phyloP scores from a whole-genome alignment of 1,140 invertebrate species.

The Sitodiplosis mosellana region DNA sequence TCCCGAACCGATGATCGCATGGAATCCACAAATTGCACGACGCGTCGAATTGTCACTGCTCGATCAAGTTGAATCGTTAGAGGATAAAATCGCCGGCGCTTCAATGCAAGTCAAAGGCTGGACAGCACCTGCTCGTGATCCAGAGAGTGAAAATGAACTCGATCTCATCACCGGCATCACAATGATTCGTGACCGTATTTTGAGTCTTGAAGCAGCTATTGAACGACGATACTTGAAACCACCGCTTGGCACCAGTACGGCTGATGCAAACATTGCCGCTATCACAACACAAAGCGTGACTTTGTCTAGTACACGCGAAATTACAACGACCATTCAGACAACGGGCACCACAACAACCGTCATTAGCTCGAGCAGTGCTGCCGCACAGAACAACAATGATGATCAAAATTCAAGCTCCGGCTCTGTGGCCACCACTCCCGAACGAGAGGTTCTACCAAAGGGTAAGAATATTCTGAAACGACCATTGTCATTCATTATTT shows the following conservation, averaged over 20 bases:
- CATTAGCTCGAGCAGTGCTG: neutral
- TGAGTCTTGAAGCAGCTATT: constrained; percentile 72
- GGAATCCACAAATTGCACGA: constrained; percentile 52
- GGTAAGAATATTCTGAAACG: too few species aligned
- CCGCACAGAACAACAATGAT: neutral
- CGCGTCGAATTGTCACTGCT: constrained; percentile 64
- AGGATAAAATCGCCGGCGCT: constrained; percentile 79
- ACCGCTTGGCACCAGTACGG: constrained; percentile 50
- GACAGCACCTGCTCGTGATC: constrained; percentile 47
- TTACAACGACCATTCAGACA: constrained; percentile 13
- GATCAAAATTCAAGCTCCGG: neutral
- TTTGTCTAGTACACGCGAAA: constrained; percentile 13
- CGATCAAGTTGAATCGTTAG: constrained; percentile 76
- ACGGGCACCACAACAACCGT: constrained; percentile 12
- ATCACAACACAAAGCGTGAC: constrained; percentile 17
- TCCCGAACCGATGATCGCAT: constrained; percentile 40
- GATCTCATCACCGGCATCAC: constrained; percentile 31
- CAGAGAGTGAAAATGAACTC: constrained; percentile 32
- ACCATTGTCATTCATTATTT: neutral
- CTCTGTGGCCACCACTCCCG: neutral
- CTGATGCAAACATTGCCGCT: constrained; percentile 21
- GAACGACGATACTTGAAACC: constrained; percentile 87
- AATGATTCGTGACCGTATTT: constrained; percentile 54
- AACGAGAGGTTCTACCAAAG: constrained; percentile 2
- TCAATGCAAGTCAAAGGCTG: constrained; percentile 89